Evolutionary conservation across 2,888 invertebrate genomes (phyloP).

Genomic region (Cryptocephalus moraei): DNA sequence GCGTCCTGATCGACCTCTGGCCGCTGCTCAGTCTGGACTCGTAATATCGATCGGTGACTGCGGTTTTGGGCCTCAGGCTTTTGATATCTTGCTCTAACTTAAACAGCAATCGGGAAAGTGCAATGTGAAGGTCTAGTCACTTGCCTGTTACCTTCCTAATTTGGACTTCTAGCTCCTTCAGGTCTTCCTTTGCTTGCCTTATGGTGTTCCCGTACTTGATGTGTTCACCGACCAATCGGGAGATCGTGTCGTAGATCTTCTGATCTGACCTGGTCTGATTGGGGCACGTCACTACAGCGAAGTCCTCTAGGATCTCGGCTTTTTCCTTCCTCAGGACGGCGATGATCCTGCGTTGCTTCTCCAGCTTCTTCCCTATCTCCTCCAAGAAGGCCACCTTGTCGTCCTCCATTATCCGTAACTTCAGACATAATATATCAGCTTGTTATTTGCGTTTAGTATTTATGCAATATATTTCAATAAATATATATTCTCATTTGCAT

Average conservation of each 20-base stretch:
- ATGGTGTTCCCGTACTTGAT: constrained; percentile 37
- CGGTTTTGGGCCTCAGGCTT: constrained; percentile 32
- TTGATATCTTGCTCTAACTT: constrained; percentile 39
- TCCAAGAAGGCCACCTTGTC: constrained; percentile 61
- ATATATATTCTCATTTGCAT: no score
- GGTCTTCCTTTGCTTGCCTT: constrained; percentile 31
- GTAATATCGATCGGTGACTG: constrained; percentile 39
- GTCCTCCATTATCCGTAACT: constrained; percentile 74
- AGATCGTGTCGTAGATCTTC: constrained; percentile 43
- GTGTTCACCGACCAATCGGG: constrained; percentile 45
- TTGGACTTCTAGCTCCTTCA: constrained; percentile 43
- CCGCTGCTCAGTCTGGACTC: constrained; percentile 43
- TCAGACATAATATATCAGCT: no score
- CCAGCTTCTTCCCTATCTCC: constrained; percentile 55
- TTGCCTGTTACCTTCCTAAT: constrained; percentile 33
- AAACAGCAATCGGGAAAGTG: neutral
- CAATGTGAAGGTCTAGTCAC: no score
- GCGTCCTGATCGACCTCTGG: constrained; percentile 46
- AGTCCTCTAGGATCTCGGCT: constrained; percentile 50
- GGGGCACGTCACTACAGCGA: constrained; percentile 49
- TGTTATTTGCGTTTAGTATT: no score
- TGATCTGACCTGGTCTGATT: constrained; percentile 47
- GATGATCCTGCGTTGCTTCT: constrained; percentile 54
- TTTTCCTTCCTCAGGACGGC: constrained; percentile 50
- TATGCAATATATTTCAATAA: no score